Conservation (phyloP, 2,113 vertebrate genomes). For the Zosterops borbonicus region DNA sequence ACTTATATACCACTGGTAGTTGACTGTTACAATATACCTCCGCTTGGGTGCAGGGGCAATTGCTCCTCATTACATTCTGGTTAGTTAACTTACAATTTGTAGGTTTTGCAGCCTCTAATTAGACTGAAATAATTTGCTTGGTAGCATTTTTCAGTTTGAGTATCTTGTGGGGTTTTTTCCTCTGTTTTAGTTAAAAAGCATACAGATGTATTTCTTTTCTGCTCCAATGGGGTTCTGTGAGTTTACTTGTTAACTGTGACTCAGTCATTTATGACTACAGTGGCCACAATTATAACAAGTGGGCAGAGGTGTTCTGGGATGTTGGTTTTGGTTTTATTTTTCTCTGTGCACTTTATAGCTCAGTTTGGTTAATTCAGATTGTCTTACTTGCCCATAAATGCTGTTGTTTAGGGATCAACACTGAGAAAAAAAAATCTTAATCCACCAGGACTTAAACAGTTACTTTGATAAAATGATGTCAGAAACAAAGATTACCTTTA, state of each 20-base stretch:
- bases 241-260: background rate
- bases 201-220: background rate
- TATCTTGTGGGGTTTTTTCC: background rate
- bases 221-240: background rate
- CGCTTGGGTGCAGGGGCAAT: background rate
- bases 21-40: background rate
- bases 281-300: background rate
- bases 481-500: background rate
- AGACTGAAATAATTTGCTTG: background rate
- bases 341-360: background rate
- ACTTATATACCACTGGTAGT: accelerated
- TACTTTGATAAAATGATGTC: background rate
- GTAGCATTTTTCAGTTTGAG: background rate
- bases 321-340: background rate
- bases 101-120: background rate
- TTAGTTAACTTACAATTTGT: background rate
- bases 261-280: background rate
- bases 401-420: background rate
- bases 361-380: background rate
- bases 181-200: background rate
- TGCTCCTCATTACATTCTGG: background rate
- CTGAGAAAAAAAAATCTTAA: background rate
- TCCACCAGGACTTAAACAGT: background rate
- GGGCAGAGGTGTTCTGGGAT: background rate
- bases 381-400: background rate